These are phyloP conservation scores for Drosophila cyrtoloma DNA, from an alignment of 2,888 invertebrate species.

Conservation along the genomic window DNA sequence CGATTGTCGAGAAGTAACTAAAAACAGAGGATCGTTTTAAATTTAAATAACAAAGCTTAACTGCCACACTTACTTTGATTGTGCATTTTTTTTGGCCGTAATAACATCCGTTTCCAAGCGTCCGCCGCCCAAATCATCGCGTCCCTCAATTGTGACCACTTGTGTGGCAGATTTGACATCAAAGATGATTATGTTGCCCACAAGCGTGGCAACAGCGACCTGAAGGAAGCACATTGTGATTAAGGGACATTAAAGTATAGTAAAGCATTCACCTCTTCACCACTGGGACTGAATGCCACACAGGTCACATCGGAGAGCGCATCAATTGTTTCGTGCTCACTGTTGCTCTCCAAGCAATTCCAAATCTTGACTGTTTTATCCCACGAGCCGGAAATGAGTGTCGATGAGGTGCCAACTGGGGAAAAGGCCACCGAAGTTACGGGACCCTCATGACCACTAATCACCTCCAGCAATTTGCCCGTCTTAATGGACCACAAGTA, in stretches of 20 bases:
- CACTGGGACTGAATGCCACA: conserved; percentile 95
- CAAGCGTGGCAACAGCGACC: conserved; percentile 96
- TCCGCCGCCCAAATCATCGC: conserved; percentile 95
- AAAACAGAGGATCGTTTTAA: not conserved
- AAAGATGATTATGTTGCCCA: conserved; percentile 94
- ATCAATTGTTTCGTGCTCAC: conserved; percentile 92
- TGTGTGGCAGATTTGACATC: conserved; percentile 90
- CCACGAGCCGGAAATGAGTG: conserved; percentile 96
- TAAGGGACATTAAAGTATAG: not conserved
- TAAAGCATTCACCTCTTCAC: conserved; percentile 88
- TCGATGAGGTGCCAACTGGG: conserved; percentile 89
- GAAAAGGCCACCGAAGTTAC: conserved; percentile 93
- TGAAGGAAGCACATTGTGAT: conserved; percentile 57
- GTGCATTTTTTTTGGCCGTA: conserved; percentile 93
- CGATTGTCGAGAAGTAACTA: conserved; percentile 95
- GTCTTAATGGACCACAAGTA: conserved; percentile 98
- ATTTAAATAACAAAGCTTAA: not conserved
- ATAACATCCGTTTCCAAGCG: conserved; percentile 93
- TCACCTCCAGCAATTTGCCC: conserved; percentile 94
- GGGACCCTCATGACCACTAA: conserved; percentile 97
- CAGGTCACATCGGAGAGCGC: conserved; percentile 92
- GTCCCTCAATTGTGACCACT: conserved; percentile 93
- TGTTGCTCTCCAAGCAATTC: conserved; percentile 94
- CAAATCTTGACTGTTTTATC: conserved; percentile 96
- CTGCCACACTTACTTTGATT: conserved; percentile 90